Evolutionary conservation across 2,797 vertebrate genomes (phyloP), one percentile per base, ranked within the genome.

Genomic region (Loris lydekkerianus): DNA sequence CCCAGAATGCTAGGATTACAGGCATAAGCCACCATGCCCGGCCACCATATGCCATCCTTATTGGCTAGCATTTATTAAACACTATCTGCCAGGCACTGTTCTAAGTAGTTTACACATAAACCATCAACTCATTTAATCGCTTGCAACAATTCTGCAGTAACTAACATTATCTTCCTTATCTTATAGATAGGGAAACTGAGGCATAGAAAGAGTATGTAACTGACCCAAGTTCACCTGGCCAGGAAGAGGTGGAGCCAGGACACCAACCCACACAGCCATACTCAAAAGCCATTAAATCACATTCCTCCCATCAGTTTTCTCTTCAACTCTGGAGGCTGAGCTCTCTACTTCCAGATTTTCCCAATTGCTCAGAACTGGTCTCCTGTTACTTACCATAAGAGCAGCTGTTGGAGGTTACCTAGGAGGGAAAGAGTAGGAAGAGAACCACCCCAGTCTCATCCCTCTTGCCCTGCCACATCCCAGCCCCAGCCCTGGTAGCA

Each of bases 361-460:
- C 87, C 83, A 70, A 4, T 27, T 65, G 63, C 73, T 86, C 91
- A 86, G 37, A 70, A 73, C 23, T 60, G 69, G 9, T 43, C 53
- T 49, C 70, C 40, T 72, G 14, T 49, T 63, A 98, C 99, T 99
- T 98, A 99, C 99, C 99, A 99, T 95, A 99, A 96, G 81, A 99
- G 99, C 88, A 99, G 98, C 90, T 99, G 99, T 92, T 99, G 99
- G 87, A 99, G 98, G 96, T 99, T 99, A 95, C 99, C 99, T 99
- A 98, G 73, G 94, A 97, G 80, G 94, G 92, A 98, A 76, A 95
- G 46, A 89, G 53, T 70, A 76, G 49, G 46, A 82, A 77, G 65
- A 37, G 70, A 86, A 96, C 56, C 49, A 27, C 29, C 49, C 34
- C 7, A 67, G n/a, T 43, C 25, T 63, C 31, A n/a, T 7, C 61